A percentile compares a stretch with the other conserved stretches of the same genome.
phyloP scores from a whole-genome alignment of 1,140 invertebrate species.

The Luehdorfia chinensis region DNA sequence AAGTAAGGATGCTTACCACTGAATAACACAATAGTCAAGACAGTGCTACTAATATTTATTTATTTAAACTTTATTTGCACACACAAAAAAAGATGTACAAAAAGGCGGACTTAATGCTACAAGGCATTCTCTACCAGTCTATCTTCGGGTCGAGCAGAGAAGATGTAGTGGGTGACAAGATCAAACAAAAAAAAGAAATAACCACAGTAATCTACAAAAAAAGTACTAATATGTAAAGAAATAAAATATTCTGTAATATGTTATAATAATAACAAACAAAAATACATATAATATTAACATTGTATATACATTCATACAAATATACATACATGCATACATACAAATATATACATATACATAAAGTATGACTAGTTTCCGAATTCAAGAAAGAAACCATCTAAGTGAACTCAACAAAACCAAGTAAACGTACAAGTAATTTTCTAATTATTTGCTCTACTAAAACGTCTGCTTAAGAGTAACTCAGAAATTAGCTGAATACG shows the following conservation, averaged over 20 bases:
- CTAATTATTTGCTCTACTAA: constrained; percentile 12
- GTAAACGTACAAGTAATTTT: constrained; percentile 6
- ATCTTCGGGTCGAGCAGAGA: no score
- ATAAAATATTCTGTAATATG: background rate
- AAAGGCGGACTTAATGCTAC: no score
- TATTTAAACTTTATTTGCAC: no score
- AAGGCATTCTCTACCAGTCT: no score
- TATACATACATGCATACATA: background rate
- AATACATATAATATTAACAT: background rate
- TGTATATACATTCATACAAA: background rate
- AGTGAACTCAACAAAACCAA: background rate
- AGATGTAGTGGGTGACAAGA: no score
- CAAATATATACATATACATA: background rate
- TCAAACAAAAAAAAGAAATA: no score
- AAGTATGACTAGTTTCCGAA: background rate
- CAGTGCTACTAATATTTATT: no score
- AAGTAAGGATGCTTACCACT: no score
- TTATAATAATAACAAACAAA: background rate
- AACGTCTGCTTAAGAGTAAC: constrained; percentile 6
- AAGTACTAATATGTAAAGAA: background rate
- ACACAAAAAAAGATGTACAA: no score
- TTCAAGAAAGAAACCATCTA: background rate
- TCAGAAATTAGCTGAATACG: constrained; percentile 15
- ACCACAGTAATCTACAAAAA: no score
- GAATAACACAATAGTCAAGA: no score